phyloP scores from a whole-genome alignment of 2,888 invertebrate genomes.

The Ennomos erosarius region DNA sequence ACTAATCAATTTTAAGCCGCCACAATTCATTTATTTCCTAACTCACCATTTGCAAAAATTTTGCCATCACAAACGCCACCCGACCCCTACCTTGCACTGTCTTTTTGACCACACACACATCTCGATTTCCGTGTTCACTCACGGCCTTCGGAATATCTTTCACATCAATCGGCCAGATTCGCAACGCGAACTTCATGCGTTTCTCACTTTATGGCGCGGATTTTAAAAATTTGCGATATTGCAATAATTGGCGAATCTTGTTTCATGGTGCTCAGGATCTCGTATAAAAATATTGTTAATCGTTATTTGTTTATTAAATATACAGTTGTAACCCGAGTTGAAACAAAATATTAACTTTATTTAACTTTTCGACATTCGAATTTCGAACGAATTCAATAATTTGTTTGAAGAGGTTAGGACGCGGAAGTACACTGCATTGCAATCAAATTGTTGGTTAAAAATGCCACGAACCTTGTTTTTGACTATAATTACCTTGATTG shows the following conservation, averaged over 20 bases:
- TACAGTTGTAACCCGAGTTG: background rate
- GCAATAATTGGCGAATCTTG: conserved; percentile 3
- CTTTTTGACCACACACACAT: conserved; percentile 87
- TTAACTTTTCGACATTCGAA: conserved; percentile 38
- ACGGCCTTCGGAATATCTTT: conserved; percentile 88
- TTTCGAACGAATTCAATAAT: conserved; percentile 46
- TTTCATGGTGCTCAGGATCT: background rate
- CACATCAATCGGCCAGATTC: conserved; percentile 87
- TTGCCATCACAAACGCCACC: conserved; percentile 92
- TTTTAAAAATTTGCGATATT: conserved; percentile 69
- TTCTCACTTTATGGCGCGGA: conserved; percentile 75
- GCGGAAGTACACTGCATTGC: conserved; percentile 57
- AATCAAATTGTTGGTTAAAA: conserved; percentile 3
- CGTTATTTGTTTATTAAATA: background rate
- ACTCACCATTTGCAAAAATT: conserved; percentile 92
- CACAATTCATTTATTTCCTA: conserved; percentile 79
- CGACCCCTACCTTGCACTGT: conserved; percentile 91
- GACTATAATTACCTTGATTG: no score
- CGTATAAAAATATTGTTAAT: no score
- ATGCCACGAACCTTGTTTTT: conserved; percentile 5
- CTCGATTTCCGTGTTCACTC: conserved; percentile 87
- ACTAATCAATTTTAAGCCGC: conserved; percentile 65
- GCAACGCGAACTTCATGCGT: conserved; percentile 85
- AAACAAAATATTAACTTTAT: conserved; percentile 2
- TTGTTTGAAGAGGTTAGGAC: conserved; percentile 72